Base-by-base conservation (phyloP, 2,113 vertebrate genomes). In the Centrocercus urophasianus region DNA sequence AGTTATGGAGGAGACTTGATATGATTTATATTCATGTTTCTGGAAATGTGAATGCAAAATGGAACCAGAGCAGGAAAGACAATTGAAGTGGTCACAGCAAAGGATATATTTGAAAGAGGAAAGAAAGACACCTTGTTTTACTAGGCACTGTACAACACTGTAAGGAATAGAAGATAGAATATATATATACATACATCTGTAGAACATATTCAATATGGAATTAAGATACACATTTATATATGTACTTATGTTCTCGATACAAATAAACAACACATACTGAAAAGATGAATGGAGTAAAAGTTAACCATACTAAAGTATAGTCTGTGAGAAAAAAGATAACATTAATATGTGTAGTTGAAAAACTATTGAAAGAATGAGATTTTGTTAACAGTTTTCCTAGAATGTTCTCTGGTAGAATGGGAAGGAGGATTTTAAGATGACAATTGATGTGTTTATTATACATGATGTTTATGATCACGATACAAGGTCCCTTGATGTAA, bases 221-320 rank as follows among this genome's bases (percentile, higher is more conserved):
- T 8, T 38, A 63, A 64, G 34, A 34, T 19, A 11, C 11, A 16
- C 2, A 69, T 42, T n/a, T 24, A 59, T 7, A 34, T 4, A 21
- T 7, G 48, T n/a, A 45, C 2, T 0, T 32, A 15, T 21, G 3
- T 38, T 74, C 5, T 30, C 6, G 15, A 30, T 40, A 74, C 18
- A 65, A 75, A 69, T 85, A 13, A 6, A 3, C 3, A 76, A 65
- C 1, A 57, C 4, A 18, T n/a, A 7, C 4, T 65, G 70, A 70
- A 86, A 74, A 82, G 7, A 27, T 65, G 13, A 4, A 59, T 42
- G 67, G 73, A 38, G 1, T n/a, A 83, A 54, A 27, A 21, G 16
- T 28, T 71, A 48, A 36, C 3, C 47, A 57, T 8, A 20, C 3
- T 50, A 28, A 78, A 34, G 22, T 3, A 50, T 24, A 82, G 22